phyloP scores from a whole-genome alignment of 2,113 vertebrate species.

The Oenanthe oenanthe region DNA sequence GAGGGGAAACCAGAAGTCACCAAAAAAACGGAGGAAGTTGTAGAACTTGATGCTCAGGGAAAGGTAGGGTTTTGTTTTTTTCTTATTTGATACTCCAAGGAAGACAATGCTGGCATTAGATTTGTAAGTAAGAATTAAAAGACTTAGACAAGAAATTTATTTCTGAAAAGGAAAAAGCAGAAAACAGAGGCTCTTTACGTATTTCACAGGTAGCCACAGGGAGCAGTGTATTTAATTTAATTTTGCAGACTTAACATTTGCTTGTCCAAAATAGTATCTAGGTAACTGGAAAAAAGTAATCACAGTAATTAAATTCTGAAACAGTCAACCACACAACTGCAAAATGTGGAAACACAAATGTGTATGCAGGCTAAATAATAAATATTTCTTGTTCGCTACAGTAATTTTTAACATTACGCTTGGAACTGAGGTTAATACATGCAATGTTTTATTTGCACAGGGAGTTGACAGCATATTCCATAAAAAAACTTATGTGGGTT shows the following conservation, averaged over 20 bases:
- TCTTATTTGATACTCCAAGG: not conserved
- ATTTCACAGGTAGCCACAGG: not conserved
- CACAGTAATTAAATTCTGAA: not conserved
- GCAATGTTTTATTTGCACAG: not conserved
- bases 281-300: conserved; percentile 3
- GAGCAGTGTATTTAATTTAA: not conserved
- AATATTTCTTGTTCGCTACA: not conserved
- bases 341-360: not conserved
- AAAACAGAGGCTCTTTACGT: not conserved
- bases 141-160: not conserved
- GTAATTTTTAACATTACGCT: not conserved
- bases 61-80: not conserved
- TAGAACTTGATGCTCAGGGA: not conserved
- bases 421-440: not conserved
- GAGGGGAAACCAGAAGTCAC: not conserved
- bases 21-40: not conserved
- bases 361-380: not conserved
- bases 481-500: not conserved
- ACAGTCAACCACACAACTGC: not conserved
- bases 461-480: not conserved
- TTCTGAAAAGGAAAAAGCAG: not conserved
- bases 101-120: not conserved
- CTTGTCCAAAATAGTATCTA: not conserved
- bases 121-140: not conserved
- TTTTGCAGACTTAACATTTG: not conserved